These are phyloP conservation scores for Callipepla squamata DNA, from an alignment of 2,113 vertebrate species.

Conservation along the genomic window DNA sequence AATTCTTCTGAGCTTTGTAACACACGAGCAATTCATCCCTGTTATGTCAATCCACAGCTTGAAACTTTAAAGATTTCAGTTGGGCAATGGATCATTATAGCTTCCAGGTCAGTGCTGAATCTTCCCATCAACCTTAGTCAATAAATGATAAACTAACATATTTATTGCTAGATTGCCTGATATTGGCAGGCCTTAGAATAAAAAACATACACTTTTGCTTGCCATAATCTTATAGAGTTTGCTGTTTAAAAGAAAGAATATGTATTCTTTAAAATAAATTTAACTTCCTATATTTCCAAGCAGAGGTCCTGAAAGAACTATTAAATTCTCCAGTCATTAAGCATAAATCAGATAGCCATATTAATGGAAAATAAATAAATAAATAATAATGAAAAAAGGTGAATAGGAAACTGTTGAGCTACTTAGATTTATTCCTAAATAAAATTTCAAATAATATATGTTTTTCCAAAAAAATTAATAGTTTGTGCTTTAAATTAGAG, in stretches of 20 bases:
- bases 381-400: not conserved
- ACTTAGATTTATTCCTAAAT: not conserved
- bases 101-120: not conserved
- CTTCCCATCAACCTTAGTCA: not conserved
- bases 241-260: not conserved
- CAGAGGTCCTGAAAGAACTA: not conserved
- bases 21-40: not conserved
- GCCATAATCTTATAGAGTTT: not conserved
- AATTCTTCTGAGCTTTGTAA: not conserved
- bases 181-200: not conserved
- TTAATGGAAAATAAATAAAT: not conserved
- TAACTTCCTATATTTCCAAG: not conserved
- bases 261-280: not conserved
- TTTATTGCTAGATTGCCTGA: not conserved
- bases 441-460: not conserved
- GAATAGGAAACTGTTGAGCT: not conserved
- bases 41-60: not conserved
- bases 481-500: not conserved
- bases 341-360: not conserved
- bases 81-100: not conserved
- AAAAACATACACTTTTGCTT: not conserved
- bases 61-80: not conserved
- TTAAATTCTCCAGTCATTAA: not conserved
- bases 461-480: not conserved
- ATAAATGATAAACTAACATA: not conserved